Evolutionary conservation across 2,888 invertebrate species (phyloP).

Genomic region (Leucania comma): DNA sequence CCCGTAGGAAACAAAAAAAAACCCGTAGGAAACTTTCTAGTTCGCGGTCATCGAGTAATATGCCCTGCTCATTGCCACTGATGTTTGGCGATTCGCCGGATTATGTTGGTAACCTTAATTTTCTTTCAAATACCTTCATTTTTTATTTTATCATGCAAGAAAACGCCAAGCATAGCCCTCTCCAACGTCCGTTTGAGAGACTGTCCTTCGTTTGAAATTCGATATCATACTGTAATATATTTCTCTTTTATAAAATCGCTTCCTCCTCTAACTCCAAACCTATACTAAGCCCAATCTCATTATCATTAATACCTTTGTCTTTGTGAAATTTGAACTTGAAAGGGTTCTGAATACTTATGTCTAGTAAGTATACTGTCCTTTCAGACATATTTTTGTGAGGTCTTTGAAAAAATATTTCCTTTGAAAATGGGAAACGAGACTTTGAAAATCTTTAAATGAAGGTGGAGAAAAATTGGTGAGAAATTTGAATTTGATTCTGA

Average conservation of each 20-base stretch:
- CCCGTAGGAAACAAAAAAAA: too few relatives aligned
- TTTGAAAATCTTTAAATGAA: background rate
- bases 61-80: too few relatives aligned
- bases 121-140: too few relatives aligned
- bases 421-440: slow-evolving; percentile 1
- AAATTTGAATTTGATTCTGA: background rate
- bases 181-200: too few relatives aligned
- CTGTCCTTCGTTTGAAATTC: too few relatives aligned
- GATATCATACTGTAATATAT: too few relatives aligned
- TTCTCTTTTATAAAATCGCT: slow-evolving; percentile 33
- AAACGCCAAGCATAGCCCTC: too few relatives aligned
- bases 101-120: too few relatives aligned
- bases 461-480: background rate
- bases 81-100: too few relatives aligned
- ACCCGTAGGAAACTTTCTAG: too few relatives aligned
- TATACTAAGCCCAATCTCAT: slow-evolving; percentile 63
- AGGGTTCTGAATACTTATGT: slow-evolving; percentile 62
- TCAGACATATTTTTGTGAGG: slow-evolving; percentile 44
- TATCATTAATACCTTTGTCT: slow-evolving; percentile 71
- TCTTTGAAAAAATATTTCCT: slow-evolving; percentile 11
- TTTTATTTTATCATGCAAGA: too few relatives aligned
- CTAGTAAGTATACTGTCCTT: slow-evolving; percentile 17
- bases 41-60: too few relatives aligned
- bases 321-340: slow-evolving; percentile 75
- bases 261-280: slow-evolving; percentile 37